Conservation (phyloP, 2,113 vertebrate species). For the Sus scrofa region T2T-Sscrofa CM000820.6:106422001-106422500, state of each 20-base stretch:
- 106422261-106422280: not conserved
- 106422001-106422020: constrained; percentile 23
- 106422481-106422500: not conserved
- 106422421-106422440: not conserved
- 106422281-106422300: not conserved
- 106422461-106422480: not conserved
- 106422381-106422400: not conserved
- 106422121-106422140: not conserved
- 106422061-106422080: not conserved
- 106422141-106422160: not conserved
- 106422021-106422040: not conserved
- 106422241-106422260: not conserved
- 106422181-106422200: not conserved
- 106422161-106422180: not conserved
- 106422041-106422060: constrained; percentile 1
- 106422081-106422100: not conserved
- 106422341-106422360: not conserved
- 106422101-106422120: not conserved
- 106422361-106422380: not conserved
- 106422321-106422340: not conserved
- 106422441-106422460: not conserved
- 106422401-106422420: not conserved
- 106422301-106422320: not conserved
- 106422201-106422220: not conserved
- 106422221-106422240: not conserved